These are phyloP conservation scores for Entomyzon cyanotis DNA, from an alignment of 2,113 vertebrate genomes.

Conservation along the genomic window DNA sequence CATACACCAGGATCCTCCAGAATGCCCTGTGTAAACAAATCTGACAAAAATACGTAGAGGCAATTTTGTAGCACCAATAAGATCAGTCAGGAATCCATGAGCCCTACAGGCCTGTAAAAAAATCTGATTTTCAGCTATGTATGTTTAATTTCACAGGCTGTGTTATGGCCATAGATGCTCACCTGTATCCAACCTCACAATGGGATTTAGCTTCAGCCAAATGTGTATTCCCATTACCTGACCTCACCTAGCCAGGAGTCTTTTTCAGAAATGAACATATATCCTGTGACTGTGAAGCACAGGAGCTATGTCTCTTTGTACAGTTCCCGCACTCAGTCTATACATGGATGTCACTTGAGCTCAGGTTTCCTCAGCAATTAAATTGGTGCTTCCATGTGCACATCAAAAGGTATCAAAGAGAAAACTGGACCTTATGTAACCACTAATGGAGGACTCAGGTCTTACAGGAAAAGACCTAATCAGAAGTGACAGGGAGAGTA, in stretches of 20 bases:
- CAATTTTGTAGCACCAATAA: background rate
- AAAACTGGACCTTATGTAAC: background rate
- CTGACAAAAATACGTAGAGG: background rate
- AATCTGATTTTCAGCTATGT: background rate
- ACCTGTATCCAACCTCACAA: rapidly evolving
- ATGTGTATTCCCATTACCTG: background rate
- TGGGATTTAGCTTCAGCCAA: background rate
- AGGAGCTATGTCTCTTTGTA: rapidly evolving
- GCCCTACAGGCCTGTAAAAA: background rate
- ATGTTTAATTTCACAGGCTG: background rate
- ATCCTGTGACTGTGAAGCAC: background rate
- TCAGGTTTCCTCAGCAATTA: background rate
- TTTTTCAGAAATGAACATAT: background rate
- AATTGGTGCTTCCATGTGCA: background rate
- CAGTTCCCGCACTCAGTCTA: background rate
- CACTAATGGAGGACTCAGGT: background rate
- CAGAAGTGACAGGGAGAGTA: background rate
- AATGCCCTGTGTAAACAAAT: background rate
- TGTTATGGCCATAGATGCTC: rapidly evolving
- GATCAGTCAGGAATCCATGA: background rate
- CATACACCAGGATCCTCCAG: background rate
- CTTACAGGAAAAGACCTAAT: background rate
- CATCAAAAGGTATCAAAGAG: background rate
- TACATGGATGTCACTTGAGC: background rate
- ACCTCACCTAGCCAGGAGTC: background rate